Conservation (phyloP, 2,797 vertebrate genomes). For the Nyctalus aviator region DNA sequence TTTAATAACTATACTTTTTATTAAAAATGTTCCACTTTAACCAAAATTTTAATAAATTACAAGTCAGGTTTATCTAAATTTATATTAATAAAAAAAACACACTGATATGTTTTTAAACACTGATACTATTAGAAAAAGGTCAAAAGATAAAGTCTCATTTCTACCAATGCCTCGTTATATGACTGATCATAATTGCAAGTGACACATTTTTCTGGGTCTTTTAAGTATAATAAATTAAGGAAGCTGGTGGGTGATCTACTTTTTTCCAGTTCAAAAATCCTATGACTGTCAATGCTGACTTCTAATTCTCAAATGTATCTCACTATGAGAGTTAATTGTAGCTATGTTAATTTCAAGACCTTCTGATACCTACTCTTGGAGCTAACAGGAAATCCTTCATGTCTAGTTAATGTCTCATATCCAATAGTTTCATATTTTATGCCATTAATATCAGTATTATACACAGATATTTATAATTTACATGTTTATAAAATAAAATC, state of each 20-base stretch:
- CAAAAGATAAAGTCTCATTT: slow-evolving; percentile 21
- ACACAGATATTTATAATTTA: slow-evolving; percentile 42
- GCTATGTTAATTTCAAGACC: background rate
- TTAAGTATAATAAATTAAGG: background rate
- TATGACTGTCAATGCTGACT: background rate
- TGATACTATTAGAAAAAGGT: background rate
- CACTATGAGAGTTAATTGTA: background rate
- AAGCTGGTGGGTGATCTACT: background rate
- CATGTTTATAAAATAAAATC: slow-evolving; percentile 25
- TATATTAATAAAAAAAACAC: background rate
- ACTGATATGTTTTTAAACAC: background rate
- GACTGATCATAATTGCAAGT: background rate
- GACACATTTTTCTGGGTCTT: background rate
- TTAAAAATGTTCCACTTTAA: background rate
- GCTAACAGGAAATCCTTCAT: background rate
- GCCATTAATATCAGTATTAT: background rate
- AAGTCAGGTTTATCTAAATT: background rate
- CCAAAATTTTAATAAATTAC: slow-evolving; percentile 19
- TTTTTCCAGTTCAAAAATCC: slow-evolving; percentile 21
- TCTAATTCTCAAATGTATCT: background rate
- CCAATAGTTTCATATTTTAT: slow-evolving; percentile 11
- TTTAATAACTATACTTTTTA: slow-evolving; percentile 34
- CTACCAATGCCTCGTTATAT: background rate
- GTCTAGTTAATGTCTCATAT: background rate
- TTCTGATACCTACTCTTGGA: background rate